Conservation (phyloP, 1,140 invertebrate genomes). For the Bombyx mandarina region DNA sequence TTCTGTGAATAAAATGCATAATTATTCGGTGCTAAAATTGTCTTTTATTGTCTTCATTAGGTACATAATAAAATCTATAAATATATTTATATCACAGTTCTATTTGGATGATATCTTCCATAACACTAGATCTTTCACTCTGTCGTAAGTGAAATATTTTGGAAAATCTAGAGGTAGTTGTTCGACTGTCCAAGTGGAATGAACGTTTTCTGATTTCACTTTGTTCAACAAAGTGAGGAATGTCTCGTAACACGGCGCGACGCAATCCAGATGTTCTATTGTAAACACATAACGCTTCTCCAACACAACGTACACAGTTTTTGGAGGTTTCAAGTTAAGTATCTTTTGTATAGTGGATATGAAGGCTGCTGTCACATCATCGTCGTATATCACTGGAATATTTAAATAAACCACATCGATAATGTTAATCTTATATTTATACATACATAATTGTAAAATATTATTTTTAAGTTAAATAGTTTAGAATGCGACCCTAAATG, state of each 20-base stretch:
- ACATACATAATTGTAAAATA: not conserved
- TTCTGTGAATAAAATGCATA: slow-evolving; percentile 4
- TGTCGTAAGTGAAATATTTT: slow-evolving; percentile 87
- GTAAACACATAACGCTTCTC: slow-evolving; percentile 93
- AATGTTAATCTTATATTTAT: not conserved
- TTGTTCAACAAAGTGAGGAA: slow-evolving; percentile 76
- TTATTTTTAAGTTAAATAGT: not conserved
- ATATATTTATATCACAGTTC: slow-evolving; percentile 22
- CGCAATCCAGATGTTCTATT: slow-evolving; percentile 81
- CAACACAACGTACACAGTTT: slow-evolving; percentile 82
- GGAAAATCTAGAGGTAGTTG: slow-evolving; percentile 81
- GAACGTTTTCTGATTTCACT: slow-evolving; percentile 54
- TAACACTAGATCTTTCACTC: slow-evolving; percentile 82
- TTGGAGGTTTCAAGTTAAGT: slow-evolving; percentile 72
- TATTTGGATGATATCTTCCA: slow-evolving; percentile 75
- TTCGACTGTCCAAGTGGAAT: slow-evolving; percentile 73
- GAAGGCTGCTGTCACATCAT: slow-evolving; percentile 86
- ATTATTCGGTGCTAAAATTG: slow-evolving; percentile 6
- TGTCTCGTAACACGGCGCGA: slow-evolving; percentile 88
- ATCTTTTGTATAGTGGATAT: slow-evolving; percentile 81
- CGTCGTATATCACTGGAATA: slow-evolving; percentile 87
- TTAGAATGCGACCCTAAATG: too few species aligned
- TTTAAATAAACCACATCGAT: not conserved
- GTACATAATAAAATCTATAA: not conserved
- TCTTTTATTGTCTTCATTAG: slow-evolving; percentile 4